Base-by-base conservation (phyloP, 2,113 vertebrate species). In the Leptodactylus fuscus region DNA sequence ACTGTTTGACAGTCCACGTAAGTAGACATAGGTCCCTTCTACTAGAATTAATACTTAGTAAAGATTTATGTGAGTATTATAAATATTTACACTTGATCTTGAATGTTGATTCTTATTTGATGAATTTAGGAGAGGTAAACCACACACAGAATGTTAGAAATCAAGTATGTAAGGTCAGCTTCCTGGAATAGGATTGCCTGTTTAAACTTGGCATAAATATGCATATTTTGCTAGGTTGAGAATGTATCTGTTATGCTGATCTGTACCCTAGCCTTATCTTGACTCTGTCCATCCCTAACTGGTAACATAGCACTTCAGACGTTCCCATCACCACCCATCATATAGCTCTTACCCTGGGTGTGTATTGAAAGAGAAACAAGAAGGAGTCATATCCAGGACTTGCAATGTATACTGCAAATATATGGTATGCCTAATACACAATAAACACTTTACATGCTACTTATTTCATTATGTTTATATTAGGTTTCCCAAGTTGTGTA, bases 151-250 rank as follows among this genome's bases (percentile, higher is more conserved):
- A 60, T 73, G 36, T 58, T 55, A 81, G n/a, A 71, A 58, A 86
- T 60, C 49, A 86, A 81, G 78, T 81, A 86, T 81, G 84, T n/a
- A 44, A 86, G 84, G 84, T 86, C 53, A 41, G 62, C 24, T 27
- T 73, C 69, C 27, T 81, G 75, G 34, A 85, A 80, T 34, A 41
- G 36, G 53, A 81, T 36, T 69, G 38, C 73, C 75, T 85, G 83
- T 85, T 77, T 81, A 58, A 16, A 58, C 27, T 79, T 85, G 84
- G 76, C 76, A 81, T 24, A 70, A 81, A n/a, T 38, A 71, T 48
- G 53, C 38, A 60, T 81, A 71, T 46, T 81, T 71, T 29, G 36
- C 9, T 44, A 44, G 15, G 24, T 32, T 53, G 36, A 70, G 29
- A 38, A 34, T 51, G 69, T 75, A 46, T 24, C 3, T 70, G 10